Percentiles rank a stretch among this genome's conserved stretches.
phyloP scores from a whole-genome alignment of 2,888 invertebrate genomes.

The Pseudococcus jackbeardsleyi region DNA sequence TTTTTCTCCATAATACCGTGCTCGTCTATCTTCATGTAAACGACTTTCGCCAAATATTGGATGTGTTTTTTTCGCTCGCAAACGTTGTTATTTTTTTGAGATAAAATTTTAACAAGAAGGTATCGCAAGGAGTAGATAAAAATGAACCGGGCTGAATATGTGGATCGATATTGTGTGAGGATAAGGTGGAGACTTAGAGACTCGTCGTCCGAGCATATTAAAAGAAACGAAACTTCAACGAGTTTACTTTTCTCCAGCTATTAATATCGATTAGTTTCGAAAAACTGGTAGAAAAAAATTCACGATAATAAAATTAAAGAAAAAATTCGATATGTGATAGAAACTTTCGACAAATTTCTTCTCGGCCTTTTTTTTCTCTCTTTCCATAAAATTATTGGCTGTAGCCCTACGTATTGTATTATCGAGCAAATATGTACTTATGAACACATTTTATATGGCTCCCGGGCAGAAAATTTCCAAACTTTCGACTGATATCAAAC shows the following conservation, averaged over 20 bases:
- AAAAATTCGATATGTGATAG: neutral
- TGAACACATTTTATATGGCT: neutral
- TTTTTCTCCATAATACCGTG: neutral
- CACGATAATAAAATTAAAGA: neutral
- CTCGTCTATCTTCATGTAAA: neutral
- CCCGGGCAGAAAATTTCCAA: neutral
- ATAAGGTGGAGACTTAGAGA: neutral
- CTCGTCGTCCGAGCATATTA: neutral
- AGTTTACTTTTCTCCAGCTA: neutral
- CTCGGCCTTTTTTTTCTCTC: neutral
- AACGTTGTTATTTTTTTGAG: too few species aligned
- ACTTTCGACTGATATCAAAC: neutral
- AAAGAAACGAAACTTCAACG: neutral
- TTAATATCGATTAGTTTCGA: neutral
- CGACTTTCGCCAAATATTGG: neutral
- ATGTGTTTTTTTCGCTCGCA: neutral
- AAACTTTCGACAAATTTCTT: neutral
- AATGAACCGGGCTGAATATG: neutral
- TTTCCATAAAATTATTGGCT: neutral
- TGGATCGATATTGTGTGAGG: neutral
- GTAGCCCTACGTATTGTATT: neutral
- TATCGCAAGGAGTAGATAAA: too few species aligned
- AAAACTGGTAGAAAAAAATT: neutral
- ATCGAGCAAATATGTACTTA: neutral
- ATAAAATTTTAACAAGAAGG: too few species aligned